Conservation (phyloP, 2,797 vertebrate genomes). For the Numenius phaeopus region DNA sequence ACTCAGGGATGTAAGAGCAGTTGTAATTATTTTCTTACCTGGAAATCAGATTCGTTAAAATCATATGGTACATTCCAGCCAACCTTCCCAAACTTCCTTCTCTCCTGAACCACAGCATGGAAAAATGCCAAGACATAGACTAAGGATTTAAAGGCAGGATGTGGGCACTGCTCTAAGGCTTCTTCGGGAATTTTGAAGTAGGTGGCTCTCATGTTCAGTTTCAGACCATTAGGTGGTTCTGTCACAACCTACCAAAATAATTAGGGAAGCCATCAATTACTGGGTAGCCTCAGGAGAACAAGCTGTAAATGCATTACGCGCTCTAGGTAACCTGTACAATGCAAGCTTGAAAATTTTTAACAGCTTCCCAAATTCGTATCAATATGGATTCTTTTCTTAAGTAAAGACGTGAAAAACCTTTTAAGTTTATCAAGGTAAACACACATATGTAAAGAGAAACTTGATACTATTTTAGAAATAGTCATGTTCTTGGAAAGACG, state of each 20-base stretch:
- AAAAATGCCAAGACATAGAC: constrained; percentile 94
- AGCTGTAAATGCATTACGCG: background rate
- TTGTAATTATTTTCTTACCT: constrained; percentile 74
- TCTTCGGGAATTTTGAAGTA: constrained; percentile 91
- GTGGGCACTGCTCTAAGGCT: constrained; percentile 84
- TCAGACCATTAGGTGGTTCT: constrained; percentile 94
- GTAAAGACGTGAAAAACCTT: background rate
- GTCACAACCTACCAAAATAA: constrained; percentile 88
- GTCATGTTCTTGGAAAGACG: background rate
- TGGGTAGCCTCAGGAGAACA: background rate
- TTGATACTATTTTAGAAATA: background rate
- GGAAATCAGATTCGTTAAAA: constrained; percentile 98
- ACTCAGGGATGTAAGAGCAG: background rate
- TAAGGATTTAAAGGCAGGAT: constrained; percentile 89
- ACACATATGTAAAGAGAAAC: background rate
- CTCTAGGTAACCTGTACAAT: background rate
- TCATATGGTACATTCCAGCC: constrained; percentile 96
- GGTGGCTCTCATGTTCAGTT: constrained; percentile 94
- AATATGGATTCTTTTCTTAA: background rate
- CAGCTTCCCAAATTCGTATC: background rate
- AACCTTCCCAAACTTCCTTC: constrained; percentile 96
- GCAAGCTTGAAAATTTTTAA: background rate
- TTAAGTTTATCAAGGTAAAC: background rate
- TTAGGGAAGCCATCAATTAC: background rate
- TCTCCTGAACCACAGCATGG: constrained; percentile 96